These are phyloP conservation scores for Hepsetus odoe DNA, from an alignment of 2,113 vertebrate genomes.

Conservation along the genomic window DNA sequence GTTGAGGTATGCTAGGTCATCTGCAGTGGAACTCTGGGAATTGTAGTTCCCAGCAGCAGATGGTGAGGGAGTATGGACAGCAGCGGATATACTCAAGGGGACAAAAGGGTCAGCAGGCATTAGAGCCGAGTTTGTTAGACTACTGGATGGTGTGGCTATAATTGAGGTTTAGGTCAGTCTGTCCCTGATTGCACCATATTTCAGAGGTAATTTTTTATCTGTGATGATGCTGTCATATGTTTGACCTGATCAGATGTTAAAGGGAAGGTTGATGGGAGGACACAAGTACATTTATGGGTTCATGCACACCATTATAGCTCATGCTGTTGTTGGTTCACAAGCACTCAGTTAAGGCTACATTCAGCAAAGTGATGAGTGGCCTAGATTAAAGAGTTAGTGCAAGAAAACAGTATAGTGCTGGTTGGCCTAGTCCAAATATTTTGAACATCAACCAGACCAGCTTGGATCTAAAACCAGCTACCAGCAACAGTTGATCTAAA, in stretches of 20 bases:
- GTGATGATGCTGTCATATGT: constrained; percentile 30
- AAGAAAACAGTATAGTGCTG: not conserved
- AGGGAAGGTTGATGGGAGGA: constrained; percentile 38
- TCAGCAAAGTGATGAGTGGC: not conserved
- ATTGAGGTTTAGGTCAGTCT: constrained; percentile 34
- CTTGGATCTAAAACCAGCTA: no score
- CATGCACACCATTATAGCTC: constrained; percentile 2
- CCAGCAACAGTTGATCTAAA: no score
- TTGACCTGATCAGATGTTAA: constrained; percentile 48
- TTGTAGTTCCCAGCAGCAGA: constrained; percentile 65
- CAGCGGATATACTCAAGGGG: constrained; percentile 13
- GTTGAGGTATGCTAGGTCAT: constrained; percentile 40
- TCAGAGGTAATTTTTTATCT: constrained; percentile 39
- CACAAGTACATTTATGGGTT: constrained; percentile 31
- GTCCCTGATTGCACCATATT: constrained; percentile 17
- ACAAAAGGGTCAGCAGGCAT: constrained; percentile 51
- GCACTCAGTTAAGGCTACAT: not conserved
- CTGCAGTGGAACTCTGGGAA: constrained; percentile 34
- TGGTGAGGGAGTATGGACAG: constrained; percentile 71
- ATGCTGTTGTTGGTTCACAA: not conserved
- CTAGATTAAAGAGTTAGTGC: not conserved
- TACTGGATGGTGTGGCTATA: constrained; percentile 26
- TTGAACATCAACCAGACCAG: no score
- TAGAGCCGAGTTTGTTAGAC: constrained; percentile 13
- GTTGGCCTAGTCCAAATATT: no score